Evolutionary conservation across 2,888 invertebrate species (phyloP), one percentile per base, ranked within the genome.

Genomic region (Acleris cristana): DNA sequence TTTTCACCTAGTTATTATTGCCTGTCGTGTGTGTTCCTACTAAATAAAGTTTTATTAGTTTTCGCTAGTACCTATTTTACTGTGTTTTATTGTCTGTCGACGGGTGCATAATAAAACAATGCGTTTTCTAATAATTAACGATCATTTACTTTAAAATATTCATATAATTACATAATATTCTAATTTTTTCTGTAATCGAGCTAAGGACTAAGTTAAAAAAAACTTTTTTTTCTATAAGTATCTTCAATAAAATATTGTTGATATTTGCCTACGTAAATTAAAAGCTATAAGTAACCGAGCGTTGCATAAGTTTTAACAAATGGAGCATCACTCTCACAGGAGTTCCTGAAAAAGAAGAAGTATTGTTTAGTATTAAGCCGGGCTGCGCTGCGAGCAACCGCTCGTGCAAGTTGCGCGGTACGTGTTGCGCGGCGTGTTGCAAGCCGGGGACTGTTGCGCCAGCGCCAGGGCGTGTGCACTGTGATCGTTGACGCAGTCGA

Each of bases 251-350:
- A 85, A 85, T 85, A 87, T 88, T 87, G 78, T 88, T 87, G 86
- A 86, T 88, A 86, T 82, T 85, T 80, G 80, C 80, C 90, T 90
- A 91, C 89, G 80, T 80, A 90, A 93, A 94, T 96, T 96, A 98
- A 94, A 98, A 96, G 90, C 95, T 96, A 98, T 94, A 98, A 96
- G 90, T 98, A 98, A 90, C 98, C 98, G 90, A 98, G 95, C 79
- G 97, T 98, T 88, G 97, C 97, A 90, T 98, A 98, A 85, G 97
- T 98, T 95, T 98, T 98, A 92, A 97, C 97, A 94, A 97, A 98
- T 86, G 97, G 96, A 88, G 96, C 95, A 90, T 97, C 97, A 93
- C 96, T 96, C 91, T 96, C 96, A 93, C 96, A 96, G 89, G 95
- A 95, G 90, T 96, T 97, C 94, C 97, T 97, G 95, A 79, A 94